phyloP scores from a whole-genome alignment of 2,888 invertebrate species.

The Cataglyphis rosenhaueri region DNA sequence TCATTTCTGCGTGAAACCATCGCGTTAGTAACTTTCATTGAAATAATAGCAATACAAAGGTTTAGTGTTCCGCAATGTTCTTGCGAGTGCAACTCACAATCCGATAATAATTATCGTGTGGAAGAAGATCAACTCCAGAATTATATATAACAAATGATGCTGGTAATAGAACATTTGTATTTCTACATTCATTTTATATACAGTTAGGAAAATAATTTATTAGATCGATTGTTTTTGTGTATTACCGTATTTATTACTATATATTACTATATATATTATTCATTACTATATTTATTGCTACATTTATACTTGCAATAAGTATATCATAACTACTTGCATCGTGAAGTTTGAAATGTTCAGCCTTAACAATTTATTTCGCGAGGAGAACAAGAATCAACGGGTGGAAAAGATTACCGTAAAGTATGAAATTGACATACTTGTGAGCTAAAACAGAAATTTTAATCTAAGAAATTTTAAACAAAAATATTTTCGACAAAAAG shows the following conservation, averaged over 20 bases:
- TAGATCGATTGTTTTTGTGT: neutral
- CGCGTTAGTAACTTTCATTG: neutral
- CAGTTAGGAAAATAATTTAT: neutral
- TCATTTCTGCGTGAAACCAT: neutral
- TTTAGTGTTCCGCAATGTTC: neutral
- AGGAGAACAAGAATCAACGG: neutral
- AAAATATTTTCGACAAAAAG: neutral
- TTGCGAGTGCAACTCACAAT: neutral
- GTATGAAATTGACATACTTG: conserved; percentile 30
- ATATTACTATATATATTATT: too few species aligned
- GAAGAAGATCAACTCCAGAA: neutral
- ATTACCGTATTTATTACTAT: neutral
- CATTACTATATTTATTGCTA: neutral
- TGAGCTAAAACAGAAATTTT: conserved; percentile 30
- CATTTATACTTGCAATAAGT: neutral
- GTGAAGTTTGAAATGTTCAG: neutral
- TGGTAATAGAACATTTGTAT: neutral
- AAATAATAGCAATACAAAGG: neutral
- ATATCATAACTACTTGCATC: neutral
- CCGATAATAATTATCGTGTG: neutral
- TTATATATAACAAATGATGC: neutral
- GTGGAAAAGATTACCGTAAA: conserved; percentile 27
- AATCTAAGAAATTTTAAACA: neutral
- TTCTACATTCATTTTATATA: neutral
- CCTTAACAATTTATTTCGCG: neutral